Evolutionary conservation across 2,888 invertebrate species (phyloP).

Genomic region (Zele albiditarsus): DNA sequence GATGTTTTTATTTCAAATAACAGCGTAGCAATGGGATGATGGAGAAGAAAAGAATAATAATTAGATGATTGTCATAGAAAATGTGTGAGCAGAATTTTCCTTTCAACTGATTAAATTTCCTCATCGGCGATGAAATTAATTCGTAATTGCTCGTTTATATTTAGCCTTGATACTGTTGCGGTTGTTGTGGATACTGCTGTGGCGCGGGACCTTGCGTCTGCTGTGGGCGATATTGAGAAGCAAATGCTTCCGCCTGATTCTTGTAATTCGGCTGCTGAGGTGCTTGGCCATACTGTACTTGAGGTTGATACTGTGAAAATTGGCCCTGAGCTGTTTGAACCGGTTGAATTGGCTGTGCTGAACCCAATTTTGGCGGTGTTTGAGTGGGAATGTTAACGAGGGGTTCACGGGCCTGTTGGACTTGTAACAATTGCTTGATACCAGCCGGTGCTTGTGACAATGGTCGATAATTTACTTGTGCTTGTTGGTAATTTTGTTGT

Average conservation of each 20-base stretch:
- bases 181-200: conserved; percentile 41
- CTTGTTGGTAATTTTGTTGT: conserved; percentile 46
- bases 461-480: conserved; percentile 57
- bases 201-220: conserved; percentile 42
- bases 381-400: conserved; percentile 63
- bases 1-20: neutral
- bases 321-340: conserved; percentile 54
- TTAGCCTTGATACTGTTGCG: conserved; percentile 49
- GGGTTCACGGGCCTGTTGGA: conserved; percentile 64
- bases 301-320: conserved; percentile 57
- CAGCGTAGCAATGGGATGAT: neutral
- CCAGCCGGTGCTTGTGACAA: conserved; percentile 62
- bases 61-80: neutral
- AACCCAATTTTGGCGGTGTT: conserved; percentile 56
- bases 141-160: conserved; percentile 44
- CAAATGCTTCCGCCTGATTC: conserved; percentile 50
- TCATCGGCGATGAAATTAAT: neutral
- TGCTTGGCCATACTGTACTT: conserved; percentile 58
- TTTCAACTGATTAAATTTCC: neutral
- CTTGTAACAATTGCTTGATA: conserved; percentile 64
- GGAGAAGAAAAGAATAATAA: neutral
- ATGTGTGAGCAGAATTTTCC: neutral
- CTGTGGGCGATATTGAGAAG: conserved; percentile 50
- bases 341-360: conserved; percentile 43
- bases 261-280: conserved; percentile 63